These are phyloP conservation scores for Linyphia triangularis DNA, from an alignment of 2,888 invertebrate species.

Conservation along the genomic window DNA sequence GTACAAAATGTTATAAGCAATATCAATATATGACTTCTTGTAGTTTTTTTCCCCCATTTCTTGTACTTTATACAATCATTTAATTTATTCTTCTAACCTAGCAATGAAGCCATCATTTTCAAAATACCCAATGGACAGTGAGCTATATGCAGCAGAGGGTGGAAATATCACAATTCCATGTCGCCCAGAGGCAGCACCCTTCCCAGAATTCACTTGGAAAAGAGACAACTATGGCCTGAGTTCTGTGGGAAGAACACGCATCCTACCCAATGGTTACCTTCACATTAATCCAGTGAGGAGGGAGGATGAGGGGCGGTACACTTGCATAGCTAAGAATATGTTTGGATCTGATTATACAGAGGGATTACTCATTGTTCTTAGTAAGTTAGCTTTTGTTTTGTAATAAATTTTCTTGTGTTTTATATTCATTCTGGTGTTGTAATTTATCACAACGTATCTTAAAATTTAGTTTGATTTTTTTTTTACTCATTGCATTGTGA, in stretches of 20 bases:
- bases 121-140: slow-evolving; percentile 91
- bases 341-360: slow-evolving; percentile 92
- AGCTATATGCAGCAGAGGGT: slow-evolving; percentile 93
- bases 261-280: slow-evolving; percentile 91
- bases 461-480: too few relatives aligned
- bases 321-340: slow-evolving; percentile 90
- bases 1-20: too few relatives aligned
- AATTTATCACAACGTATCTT: background rate
- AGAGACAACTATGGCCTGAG: slow-evolving; percentile 84
- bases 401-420: background rate
- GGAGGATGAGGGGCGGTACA: slow-evolving; percentile 92
- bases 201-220: slow-evolving; percentile 92
- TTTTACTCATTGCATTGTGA: too few relatives aligned
- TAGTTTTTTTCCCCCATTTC: too few relatives aligned
- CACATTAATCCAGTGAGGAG: slow-evolving; percentile 90
- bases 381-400: slow-evolving; percentile 83
- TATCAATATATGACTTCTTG: too few relatives aligned
- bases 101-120: slow-evolving; percentile 90
- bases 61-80: too few relatives aligned
- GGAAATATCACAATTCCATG: slow-evolving; percentile 95
- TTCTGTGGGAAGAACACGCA: slow-evolving; percentile 87
- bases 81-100: slow-evolving; percentile 70
- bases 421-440: background rate
- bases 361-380: slow-evolving; percentile 89
- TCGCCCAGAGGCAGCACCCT: slow-evolving; percentile 95